Base-by-base conservation (phyloP, 1,140 invertebrate species). In the Chironomus tepperi region DNA sequence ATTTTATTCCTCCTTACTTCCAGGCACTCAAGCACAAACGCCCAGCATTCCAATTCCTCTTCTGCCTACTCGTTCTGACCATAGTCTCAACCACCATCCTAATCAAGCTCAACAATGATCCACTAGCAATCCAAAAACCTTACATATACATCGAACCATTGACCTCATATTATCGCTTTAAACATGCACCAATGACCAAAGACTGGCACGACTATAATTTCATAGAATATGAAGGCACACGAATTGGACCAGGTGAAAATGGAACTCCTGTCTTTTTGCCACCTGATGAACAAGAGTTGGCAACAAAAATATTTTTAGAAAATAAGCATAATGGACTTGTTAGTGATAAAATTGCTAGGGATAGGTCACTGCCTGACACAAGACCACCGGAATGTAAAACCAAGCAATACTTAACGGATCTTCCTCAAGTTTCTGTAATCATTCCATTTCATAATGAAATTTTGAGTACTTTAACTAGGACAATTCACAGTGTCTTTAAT, bases 241-340 rank as follows among this genome's bases (percentile, higher is more conserved):
- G 87, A 75, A 81, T 76, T 0, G 89, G 89, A 76, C 79, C 79
- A 21, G 93, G 92, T 0, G 93, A 94, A 78, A 89, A 91, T 64
- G 93, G 93, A 0, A 79, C 80, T 74, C 84, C 89, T 3, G 88
- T 89, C 2, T 83, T 83, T 74, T 79, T 91, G 2, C 82, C 86
- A 0, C 79, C 86, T 0, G 74, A 79, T 3, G 77, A 84, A 24
- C 85, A 87, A 16, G 83, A 84, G 12, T 19, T 79, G 7, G 84
- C 85, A 42, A 84, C 86, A 21, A 80, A 86, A 76, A 78, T 93
- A 1, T 94, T 90, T 79, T 85, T 85, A 78, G 86, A 87, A 34
- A 95, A 95, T 81, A 93, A 93, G 12, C 95, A 94, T 77, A 93
- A 94, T 82, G 93, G 88, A 0, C 85, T 89, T 6, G 84, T 89